A percentile compares a stretch with the other conserved stretches of the same genome.
Evolutionary conservation across 2,797 vertebrate genomes (phyloP).

Genomic region (Carduelis carduelis): DNA sequence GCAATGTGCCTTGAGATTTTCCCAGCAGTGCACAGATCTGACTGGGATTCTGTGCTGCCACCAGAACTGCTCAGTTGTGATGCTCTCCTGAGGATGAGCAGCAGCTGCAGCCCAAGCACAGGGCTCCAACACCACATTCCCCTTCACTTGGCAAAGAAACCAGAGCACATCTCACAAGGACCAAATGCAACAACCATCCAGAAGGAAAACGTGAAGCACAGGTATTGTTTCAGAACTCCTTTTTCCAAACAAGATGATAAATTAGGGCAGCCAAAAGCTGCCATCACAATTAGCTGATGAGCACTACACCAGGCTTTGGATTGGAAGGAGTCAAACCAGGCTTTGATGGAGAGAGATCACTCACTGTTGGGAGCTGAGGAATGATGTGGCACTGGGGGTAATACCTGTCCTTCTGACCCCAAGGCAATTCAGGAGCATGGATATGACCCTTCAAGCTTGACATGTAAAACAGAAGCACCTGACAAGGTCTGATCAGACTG

Average conservation of each 20-base stretch:
- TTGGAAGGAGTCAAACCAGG: background rate
- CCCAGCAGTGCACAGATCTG: background rate
- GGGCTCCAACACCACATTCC: background rate
- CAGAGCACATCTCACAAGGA: background rate
- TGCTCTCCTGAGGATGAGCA: rapidly evolving
- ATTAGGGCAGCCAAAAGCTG: background rate
- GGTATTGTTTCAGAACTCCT: background rate
- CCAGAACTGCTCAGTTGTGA: rapidly evolving
- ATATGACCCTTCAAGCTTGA: background rate
- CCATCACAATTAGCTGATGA: background rate
- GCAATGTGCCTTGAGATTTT: rapidly evolving
- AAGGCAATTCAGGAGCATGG: background rate
- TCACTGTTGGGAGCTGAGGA: background rate
- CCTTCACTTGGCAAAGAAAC: background rate
- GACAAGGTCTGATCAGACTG: background rate
- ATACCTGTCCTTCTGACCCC: background rate
- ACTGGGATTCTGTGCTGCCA: background rate
- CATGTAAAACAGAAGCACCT: background rate
- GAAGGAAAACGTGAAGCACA: background rate
- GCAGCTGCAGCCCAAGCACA: background rate
- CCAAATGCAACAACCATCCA: background rate
- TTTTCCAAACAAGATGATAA: background rate
- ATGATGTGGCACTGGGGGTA: rapidly evolving
- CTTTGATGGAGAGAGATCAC: background rate
- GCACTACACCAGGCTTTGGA: background rate